Evolutionary conservation across 1,140 invertebrate species (phyloP).

Genomic region (Leptinotarsa undecemlineata): DNA sequence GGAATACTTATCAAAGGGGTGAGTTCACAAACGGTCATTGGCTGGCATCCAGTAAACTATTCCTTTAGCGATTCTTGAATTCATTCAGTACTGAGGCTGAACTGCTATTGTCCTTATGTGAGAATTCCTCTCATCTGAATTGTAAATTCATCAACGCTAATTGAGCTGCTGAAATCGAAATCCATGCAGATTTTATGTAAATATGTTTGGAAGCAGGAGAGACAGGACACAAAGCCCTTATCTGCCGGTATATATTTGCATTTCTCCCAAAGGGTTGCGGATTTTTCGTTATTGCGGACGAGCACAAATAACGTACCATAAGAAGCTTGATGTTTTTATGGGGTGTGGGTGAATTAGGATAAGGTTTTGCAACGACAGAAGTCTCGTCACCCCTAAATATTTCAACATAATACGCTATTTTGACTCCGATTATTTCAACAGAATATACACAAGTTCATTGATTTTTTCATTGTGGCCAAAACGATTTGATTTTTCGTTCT

Average conservation of each 20-base stretch:
- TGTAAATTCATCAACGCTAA: slow-evolving; percentile 21
- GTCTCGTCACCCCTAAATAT: too few relatives aligned
- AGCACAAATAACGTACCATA: not conserved
- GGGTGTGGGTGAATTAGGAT: not conserved
- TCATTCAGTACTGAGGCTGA: not conserved
- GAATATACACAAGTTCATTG: not conserved
- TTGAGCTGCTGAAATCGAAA: slow-evolving; percentile 27
- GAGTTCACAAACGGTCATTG: too few relatives aligned
- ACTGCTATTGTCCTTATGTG: slow-evolving; percentile 5
- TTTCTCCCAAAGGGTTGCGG: slow-evolving; percentile 11
- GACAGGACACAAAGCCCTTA: slow-evolving; percentile 25
- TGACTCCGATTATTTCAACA: too few relatives aligned
- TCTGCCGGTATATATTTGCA: slow-evolving; percentile 21
- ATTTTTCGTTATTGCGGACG: slow-evolving; percentile 21
- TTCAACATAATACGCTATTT: too few relatives aligned
- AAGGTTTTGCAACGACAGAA: not conserved
- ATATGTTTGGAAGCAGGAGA: slow-evolving; percentile 18
- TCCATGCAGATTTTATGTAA: slow-evolving; percentile 28
- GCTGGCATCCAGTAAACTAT: too few relatives aligned
- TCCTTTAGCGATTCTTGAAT: not conserved
- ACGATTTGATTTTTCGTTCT: too few relatives aligned
- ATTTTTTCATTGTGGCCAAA: not conserved
- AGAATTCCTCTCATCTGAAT: slow-evolving; percentile 21
- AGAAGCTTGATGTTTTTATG: not conserved
- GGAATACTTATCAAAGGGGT: too few relatives aligned